A percentile compares a stretch with the other conserved stretches of the same genome.
Evolutionary conservation across 1,140 invertebrate genomes (phyloP).

Genomic region (Ceratina calcarata): DNA sequence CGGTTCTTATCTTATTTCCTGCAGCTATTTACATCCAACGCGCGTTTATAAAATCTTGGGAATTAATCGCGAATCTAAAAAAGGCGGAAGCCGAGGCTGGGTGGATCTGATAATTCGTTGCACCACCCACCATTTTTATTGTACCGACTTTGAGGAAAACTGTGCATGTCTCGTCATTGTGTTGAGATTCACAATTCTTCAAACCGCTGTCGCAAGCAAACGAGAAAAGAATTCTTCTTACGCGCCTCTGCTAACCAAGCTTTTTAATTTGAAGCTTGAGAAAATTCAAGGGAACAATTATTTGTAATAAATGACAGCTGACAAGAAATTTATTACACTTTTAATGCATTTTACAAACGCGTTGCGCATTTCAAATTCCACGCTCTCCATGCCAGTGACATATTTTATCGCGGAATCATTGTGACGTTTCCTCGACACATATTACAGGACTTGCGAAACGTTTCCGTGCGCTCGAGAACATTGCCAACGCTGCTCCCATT

Average conservation of each 20-base stretch:
- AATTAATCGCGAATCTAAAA: conserved; percentile 36
- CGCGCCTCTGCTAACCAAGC: too few species aligned
- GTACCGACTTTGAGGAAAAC: conserved; percentile 18
- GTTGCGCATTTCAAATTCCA: too few species aligned
- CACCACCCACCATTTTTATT: conserved; percentile 38
- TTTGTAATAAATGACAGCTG: too few species aligned
- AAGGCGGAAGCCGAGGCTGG: conserved; percentile 18
- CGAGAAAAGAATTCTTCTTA: too few species aligned
- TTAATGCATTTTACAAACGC: too few species aligned
- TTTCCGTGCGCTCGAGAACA: conserved; percentile 12
- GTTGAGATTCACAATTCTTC: background rate
- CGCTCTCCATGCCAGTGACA: too few species aligned
- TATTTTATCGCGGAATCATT: too few species aligned
- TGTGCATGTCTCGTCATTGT: conserved; percentile 51
- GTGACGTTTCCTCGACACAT: background rate
- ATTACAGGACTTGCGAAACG: conserved; percentile 25
- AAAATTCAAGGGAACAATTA: too few species aligned
- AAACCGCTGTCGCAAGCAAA: too few species aligned
- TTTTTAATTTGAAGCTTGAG: too few species aligned
- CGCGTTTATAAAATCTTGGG: conserved; percentile 32
- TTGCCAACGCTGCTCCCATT: conserved; percentile 4
- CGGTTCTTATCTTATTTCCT: conserved; percentile 13
- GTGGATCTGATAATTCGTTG: conserved; percentile 36
- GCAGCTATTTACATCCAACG: conserved; percentile 1
- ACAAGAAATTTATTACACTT: too few species aligned